Evolutionary conservation across 2,888 invertebrate species (phyloP), one percentile per base, ranked within the genome.

Genomic region (Mythimna pallens): DNA sequence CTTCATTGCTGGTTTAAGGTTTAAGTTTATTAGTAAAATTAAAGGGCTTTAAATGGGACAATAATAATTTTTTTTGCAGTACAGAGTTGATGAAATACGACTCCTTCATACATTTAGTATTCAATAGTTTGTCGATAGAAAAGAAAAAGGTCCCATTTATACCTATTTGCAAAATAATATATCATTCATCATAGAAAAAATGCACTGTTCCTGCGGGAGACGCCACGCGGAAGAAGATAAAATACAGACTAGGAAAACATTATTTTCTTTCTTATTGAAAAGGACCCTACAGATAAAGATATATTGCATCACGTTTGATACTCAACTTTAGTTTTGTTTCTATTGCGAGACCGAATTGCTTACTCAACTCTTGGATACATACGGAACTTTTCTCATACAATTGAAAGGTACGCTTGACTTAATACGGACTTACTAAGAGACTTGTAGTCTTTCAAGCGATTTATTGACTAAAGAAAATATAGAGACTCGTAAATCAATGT

Each of bases 401-500:
- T 76, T 52, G 70, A 69, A 78, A 69, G 66, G 70, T 67, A 81
- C 70, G 65, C 69, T 70, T 61, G 70, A 73, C 70, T 76, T 81
- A 74, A 83, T 76, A 59, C 55, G 47, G 65, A 80, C 59, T 34
- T 55, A 83, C 67, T 76, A 71, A 81, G 57, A 81, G 54, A 78
- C 67, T 75, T 52, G 76, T 69, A 73, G 66, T 67, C 65, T 75
- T 77, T 79, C 64, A 73, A 79, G 70, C 73, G 68, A 86, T 82
- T 77, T 82, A 85, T 83, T 68, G 71, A 73, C 71, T 76, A 63
- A 75, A 73, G 76, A 78, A 81, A 84, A 83, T 76, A 84, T 73
- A 82, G 69, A 80, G 70, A 70, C 80, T 79, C 83, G 85, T 90
- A 90, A 87, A 90, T 91, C 88, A 89, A 84, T 78, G 83, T 80